Conservation (phyloP, 2,888 invertebrate species). For the Coleophora deauratella region DNA sequence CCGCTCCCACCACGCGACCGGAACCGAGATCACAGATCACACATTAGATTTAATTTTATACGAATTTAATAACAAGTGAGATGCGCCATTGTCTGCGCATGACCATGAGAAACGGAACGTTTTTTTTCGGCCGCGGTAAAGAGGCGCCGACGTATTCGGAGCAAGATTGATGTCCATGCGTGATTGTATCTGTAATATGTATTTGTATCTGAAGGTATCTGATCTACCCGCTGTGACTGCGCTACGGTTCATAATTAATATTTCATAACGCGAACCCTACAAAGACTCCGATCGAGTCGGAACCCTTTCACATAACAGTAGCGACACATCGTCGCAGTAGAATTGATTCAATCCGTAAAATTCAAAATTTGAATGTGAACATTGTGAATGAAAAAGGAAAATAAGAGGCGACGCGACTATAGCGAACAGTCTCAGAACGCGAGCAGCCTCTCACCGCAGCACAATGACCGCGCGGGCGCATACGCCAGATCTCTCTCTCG, state of each 20-base stretch:
- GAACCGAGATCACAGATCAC: conserved; percentile 70
- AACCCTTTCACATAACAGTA: conserved; percentile 51
- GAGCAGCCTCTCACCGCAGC: conserved; percentile 44
- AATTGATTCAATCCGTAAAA: conserved; percentile 67
- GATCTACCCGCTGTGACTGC: conserved; percentile 48
- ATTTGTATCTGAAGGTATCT: too few relatives aligned
- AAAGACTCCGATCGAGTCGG: conserved; percentile 21
- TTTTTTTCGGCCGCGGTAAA: conserved; percentile 63
- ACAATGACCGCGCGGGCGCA: conserved; percentile 64
- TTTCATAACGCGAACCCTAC: conserved; percentile 59
- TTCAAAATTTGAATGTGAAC: conserved; percentile 63
- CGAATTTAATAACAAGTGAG: conserved; percentile 73
- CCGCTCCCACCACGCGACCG: conserved; percentile 66
- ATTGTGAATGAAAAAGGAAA: conserved; percentile 52
- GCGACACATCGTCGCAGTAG: conserved; percentile 57
- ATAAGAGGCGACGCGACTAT: conserved; percentile 62
- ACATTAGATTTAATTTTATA: conserved; percentile 73
- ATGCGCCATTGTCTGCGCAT: conserved; percentile 57
- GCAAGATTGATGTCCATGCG: conserved; percentile 63
- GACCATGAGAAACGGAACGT: conserved; percentile 64
- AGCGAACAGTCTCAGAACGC: conserved; percentile 20
- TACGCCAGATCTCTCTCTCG: conserved; percentile 62
- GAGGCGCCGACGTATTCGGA: conserved; percentile 63
- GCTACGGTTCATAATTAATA: conserved; percentile 55
- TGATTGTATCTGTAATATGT: conserved; percentile 34